Base-by-base conservation (phyloP, 2,888 invertebrate species). In the Amphipoea lucens region DNA sequence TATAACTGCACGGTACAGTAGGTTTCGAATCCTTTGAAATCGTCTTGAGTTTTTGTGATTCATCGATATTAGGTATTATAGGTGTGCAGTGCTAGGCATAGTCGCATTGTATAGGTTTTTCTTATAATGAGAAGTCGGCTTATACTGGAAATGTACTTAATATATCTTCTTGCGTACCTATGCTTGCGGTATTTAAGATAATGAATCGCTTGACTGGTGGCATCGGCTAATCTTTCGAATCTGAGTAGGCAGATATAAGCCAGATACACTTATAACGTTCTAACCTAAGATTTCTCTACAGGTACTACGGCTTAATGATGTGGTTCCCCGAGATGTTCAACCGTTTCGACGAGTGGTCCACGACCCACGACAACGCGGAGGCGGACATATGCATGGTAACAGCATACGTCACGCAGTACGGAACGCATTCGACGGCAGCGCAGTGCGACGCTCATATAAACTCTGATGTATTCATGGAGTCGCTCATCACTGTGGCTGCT, bases 301-400 rank as follows among this genome's bases (percentile, higher is more conserved):
- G 98, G 78, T 99, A 99, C 95, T 99, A 99, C 94, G 99, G 99
- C 66, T 97, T 99, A 76, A 99, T 99, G 98, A 99, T 99, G 98
- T 99, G 99, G 99, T 99, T 99, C 96, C 99, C 99, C 0, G 99
- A 99, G 95, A 97, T 99, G 92, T 99, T 99, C 96, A 98, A 98
- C 94, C 98, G 99, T 71, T 98, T 98, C 94, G 98, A 98, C 95
- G 98, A 98, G 93, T 99, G 97, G 96, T 97, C 98, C 74, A 97
- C 97, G 75, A 96, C 97, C 57, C 97, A 98, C 95, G 98, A 98
- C 74, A 97, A 97, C 89, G 96, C 97, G 71, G 97, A 97, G 74
- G 98, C 98, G 0, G 97, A 97, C 88, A 98, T 98, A 78, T 98
- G 98, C 92, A 96, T 97, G 89, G 98, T 98, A 79, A 98, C 98